phyloP scores from a whole-genome alignment of 2,888 invertebrate genomes.

The Meliscaeva auricollis region DNA sequence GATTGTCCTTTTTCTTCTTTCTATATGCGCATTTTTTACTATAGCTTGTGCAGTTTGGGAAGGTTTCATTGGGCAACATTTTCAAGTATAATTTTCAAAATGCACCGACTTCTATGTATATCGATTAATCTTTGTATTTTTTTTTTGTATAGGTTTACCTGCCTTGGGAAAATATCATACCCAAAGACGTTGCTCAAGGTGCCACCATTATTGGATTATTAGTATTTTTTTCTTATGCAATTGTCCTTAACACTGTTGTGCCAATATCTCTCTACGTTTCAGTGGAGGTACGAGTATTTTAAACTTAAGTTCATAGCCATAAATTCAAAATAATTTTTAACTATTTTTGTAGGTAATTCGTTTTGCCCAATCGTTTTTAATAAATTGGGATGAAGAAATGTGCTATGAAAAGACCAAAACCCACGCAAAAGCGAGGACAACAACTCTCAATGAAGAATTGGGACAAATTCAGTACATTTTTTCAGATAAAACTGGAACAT shows the following conservation, averaged over 20 bases:
- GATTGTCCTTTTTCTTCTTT: conserved; percentile 99
- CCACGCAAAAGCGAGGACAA: conserved; percentile 97
- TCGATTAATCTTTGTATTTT: background rate
- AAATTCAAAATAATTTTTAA: no score
- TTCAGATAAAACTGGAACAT: conserved; percentile 99
- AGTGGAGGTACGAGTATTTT: conserved; percentile 89
- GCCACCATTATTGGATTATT: conserved; percentile 97
- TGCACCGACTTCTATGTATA: background rate
- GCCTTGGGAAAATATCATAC: conserved; percentile 97
- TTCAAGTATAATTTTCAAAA: conserved; percentile 86
- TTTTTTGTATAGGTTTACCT: conserved; percentile 88
- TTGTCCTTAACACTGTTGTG: conserved; percentile 99
- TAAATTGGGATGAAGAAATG: conserved; percentile 99
- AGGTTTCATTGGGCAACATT: conserved; percentile 95
- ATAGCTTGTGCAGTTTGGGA: conserved; percentile 99
- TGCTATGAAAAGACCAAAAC: conserved; percentile 95
- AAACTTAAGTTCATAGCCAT: background rate
- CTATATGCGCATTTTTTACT: conserved; percentile 99
- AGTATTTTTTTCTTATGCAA: conserved; percentile 99
- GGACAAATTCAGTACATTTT: conserved; percentile 99
- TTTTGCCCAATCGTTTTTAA: conserved; percentile 98
- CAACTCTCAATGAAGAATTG: conserved; percentile 98
- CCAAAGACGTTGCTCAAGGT: conserved; percentile 91
- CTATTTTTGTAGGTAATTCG: conserved; percentile 90
- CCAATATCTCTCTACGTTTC: conserved; percentile 99